These are phyloP conservation scores for Percopsis omiscomaycus DNA, from an alignment of 2,797 vertebrate genomes.

Conservation along the genomic window DNA sequence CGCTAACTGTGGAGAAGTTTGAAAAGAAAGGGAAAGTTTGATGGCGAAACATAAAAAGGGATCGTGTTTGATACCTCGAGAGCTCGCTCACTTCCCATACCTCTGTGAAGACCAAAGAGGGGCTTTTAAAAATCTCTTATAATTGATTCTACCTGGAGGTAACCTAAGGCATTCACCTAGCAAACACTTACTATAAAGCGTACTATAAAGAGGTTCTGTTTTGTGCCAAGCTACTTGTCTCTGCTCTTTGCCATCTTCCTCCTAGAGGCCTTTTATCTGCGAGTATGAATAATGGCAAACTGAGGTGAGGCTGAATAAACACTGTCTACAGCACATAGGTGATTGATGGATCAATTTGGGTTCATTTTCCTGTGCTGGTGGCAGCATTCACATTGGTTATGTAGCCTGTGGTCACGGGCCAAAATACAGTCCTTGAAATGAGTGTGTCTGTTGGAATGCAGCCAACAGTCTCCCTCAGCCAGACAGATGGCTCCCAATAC, in stretches of 20 bases:
- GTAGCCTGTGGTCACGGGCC: constrained; percentile 54
- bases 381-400: constrained; percentile 61
- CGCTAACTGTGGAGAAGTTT: constrained; percentile 65
- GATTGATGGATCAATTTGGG: constrained; percentile 73
- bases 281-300: constrained; percentile 54
- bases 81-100: constrained; percentile 45
- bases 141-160: constrained; percentile 69
- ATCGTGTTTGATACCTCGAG: constrained; percentile 53
- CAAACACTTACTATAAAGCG: constrained; percentile 31
- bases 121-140: constrained; percentile 63
- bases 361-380: constrained; percentile 44
- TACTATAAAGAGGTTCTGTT: constrained; percentile 45
- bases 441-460: constrained; percentile 58
- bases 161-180: constrained; percentile 63
- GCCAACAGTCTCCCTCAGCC: constrained; percentile 51
- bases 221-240: constrained; percentile 24
- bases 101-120: constrained; percentile 62
- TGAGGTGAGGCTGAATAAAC: constrained; percentile 66
- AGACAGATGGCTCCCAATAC: constrained; percentile 75
- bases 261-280: constrained; percentile 54
- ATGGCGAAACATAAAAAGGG: constrained; percentile 67
- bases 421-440: constrained; percentile 69
- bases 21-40: constrained; percentile 63
- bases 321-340: constrained; percentile 53
- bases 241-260: constrained; percentile 36